Evolutionary conservation across 2,113 vertebrate species (phyloP).

Genomic region (Cavia porcellus): DNA sequence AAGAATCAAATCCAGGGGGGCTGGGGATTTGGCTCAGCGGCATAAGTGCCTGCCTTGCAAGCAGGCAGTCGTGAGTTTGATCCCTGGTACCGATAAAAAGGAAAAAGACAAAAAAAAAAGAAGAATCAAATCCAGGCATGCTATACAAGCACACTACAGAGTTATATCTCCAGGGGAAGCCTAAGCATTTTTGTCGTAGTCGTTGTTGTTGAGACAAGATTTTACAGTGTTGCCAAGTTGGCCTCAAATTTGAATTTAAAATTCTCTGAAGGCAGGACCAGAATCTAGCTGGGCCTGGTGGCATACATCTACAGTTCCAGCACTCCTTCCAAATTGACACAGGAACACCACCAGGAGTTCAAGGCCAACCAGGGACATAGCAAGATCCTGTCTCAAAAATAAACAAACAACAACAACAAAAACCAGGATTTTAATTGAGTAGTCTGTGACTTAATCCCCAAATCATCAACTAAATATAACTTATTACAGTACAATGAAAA

Average conservation of each 20-base stretch:
- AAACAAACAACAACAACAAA: background rate
- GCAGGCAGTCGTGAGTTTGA: too few relatives aligned
- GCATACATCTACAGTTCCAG: background rate
- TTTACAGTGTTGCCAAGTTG: background rate
- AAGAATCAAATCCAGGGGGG: background rate
- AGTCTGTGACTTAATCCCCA: background rate
- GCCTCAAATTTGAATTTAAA: background rate
- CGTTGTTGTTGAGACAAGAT: background rate
- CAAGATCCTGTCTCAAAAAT: background rate
- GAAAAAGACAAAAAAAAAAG: too few relatives aligned
- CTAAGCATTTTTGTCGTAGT: background rate
- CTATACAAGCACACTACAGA: background rate
- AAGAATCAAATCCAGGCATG: too few relatives aligned
- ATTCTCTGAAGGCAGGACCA: slow-evolving; percentile 11
- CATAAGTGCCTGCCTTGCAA: too few relatives aligned
- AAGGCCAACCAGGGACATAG: background rate
- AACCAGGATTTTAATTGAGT: background rate
- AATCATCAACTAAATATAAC: slow-evolving; percentile 22
- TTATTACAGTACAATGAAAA: background rate
- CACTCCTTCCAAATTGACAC: background rate
- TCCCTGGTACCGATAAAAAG: too few relatives aligned
- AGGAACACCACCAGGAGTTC: background rate
- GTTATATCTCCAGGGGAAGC: background rate
- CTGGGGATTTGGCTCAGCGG: too few relatives aligned
- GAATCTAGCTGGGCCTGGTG: background rate